These are phyloP conservation scores for Paradoxurus hermaphroditus DNA, from an alignment of 2,113 vertebrate genomes.

Conservation along the genomic window DNA sequence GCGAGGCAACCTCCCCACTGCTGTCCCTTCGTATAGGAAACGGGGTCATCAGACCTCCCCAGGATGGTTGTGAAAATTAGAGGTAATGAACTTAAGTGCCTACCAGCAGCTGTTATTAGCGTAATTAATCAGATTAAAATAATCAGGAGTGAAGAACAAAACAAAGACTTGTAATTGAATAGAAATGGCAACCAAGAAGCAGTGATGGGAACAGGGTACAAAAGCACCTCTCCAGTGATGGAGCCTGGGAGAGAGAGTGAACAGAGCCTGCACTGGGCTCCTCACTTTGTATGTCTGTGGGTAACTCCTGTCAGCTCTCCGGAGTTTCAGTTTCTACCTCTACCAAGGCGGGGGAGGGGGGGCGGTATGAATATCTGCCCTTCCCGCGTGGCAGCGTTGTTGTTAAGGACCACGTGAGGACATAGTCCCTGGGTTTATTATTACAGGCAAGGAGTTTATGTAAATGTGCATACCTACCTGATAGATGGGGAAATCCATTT, in stretches of 20 bases:
- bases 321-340: neutral
- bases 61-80: constrained; percentile 41
- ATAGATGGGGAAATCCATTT: neutral
- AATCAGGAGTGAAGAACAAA: constrained; percentile 46
- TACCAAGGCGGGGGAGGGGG: neutral
- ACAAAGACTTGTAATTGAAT: neutral
- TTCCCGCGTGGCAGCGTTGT: no score
- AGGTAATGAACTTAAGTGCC: constrained; percentile 65
- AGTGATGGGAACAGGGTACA: neutral
- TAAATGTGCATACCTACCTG: neutral
- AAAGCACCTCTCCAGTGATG: neutral
- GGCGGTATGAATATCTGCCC: neutral
- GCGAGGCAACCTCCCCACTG: neutral
- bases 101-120: constrained; percentile 55
- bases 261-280: neutral
- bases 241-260: neutral
- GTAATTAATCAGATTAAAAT: constrained; percentile 67
- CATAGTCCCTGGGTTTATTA: neutral
- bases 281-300: no score
- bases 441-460: neutral
- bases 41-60: neutral
- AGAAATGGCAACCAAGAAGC: neutral
- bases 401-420: neutral
- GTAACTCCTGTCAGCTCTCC: neutral
- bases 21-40: neutral